phyloP scores from a whole-genome alignment of 1,140 invertebrate species.

The Drosophila persimilis region DNA sequence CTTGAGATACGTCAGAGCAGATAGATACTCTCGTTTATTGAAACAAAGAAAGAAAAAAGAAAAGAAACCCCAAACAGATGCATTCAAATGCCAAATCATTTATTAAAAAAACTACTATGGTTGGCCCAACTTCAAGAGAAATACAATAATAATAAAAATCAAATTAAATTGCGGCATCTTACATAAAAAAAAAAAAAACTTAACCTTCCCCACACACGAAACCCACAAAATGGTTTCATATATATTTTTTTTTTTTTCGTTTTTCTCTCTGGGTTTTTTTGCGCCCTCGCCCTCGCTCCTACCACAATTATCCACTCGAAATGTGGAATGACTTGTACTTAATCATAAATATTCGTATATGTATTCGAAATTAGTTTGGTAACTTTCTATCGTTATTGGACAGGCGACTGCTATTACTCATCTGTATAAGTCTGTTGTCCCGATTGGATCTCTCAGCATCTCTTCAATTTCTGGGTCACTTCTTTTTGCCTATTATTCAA shows the following conservation, averaged over 20 bases:
- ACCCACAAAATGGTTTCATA: conserved; percentile 26
- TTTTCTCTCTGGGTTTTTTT: conserved; percentile 30
- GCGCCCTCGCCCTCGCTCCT: conserved; percentile 25
- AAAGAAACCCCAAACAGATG: conserved; percentile 46
- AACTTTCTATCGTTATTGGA: conserved; percentile 39
- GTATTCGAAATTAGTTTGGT: conserved; percentile 38
- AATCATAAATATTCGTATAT: conserved; percentile 1
- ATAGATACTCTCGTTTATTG: conserved; percentile 34
- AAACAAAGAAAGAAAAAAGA: conserved; percentile 50
- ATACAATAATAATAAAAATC: conserved; percentile 42
- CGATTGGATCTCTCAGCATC: conserved; percentile 45
- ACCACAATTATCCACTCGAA: conserved; percentile 64
- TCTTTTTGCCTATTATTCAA: conserved; percentile 59
- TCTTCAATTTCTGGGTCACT: conserved; percentile 54
- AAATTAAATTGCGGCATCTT: conserved; percentile 75
- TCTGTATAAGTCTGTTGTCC: conserved; percentile 1
- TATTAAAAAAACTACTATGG: conserved; percentile 61
- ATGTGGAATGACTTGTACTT: conserved; percentile 51
- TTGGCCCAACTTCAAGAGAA: conserved; percentile 45
- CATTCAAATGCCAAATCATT: conserved; percentile 70
- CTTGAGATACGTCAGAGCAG: conserved; percentile 59
- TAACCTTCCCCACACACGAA: conserved; percentile 65
- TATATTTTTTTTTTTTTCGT: not conserved
- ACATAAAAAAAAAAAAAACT: conserved; percentile 60
- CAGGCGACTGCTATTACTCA: conserved; percentile 36